Conservation (phyloP, 1,140 invertebrate species). For the Amyelois transitella region DNA sequence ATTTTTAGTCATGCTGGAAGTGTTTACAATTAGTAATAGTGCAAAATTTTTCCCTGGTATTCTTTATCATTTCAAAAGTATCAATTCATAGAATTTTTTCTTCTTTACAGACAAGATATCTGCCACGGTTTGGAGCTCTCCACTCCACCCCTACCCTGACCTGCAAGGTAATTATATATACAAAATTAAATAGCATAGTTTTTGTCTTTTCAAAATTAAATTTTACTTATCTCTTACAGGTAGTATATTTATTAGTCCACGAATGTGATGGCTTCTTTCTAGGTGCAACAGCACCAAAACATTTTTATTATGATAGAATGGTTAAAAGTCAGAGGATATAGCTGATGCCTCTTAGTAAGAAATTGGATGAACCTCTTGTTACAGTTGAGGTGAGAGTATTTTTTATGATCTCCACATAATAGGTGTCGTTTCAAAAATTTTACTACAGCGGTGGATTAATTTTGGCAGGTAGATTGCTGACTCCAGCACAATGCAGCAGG, state of each 20-base stretch:
- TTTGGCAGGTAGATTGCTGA: slow-evolving; percentile 75
- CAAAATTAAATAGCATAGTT: slow-evolving; percentile 1
- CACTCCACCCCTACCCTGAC: slow-evolving; percentile 14
- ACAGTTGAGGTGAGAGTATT: slow-evolving; percentile 70
- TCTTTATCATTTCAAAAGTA: not conserved
- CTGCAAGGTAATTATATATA: slow-evolving; percentile 15
- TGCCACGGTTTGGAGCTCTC: slow-evolving; percentile 11
- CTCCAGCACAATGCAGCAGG: slow-evolving; percentile 75
- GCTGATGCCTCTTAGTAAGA: slow-evolving; percentile 75
- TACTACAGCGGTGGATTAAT: slow-evolving; percentile 55
- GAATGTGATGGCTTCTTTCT: slow-evolving; percentile 46
- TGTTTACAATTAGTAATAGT: too few species aligned
- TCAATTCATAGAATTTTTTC: slow-evolving; percentile 2
- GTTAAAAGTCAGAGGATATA: slow-evolving; percentile 66
- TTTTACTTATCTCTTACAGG: slow-evolving; percentile 32
- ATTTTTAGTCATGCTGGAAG: too few species aligned
- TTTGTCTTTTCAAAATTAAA: slow-evolving; percentile 27
- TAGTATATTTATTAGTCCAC: slow-evolving; percentile 38
- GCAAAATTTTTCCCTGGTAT: not conserved
- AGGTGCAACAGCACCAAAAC: slow-evolving; percentile 61
- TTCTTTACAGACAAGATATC: slow-evolving; percentile 8
- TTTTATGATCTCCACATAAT: slow-evolving; percentile 9
- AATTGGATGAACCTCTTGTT: slow-evolving; percentile 74
- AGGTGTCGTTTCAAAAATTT: slow-evolving; percentile 16
- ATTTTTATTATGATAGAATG: slow-evolving; percentile 68